Conservation (phyloP, 1,140 invertebrate species). For the Trissolcus basalis region DNA sequence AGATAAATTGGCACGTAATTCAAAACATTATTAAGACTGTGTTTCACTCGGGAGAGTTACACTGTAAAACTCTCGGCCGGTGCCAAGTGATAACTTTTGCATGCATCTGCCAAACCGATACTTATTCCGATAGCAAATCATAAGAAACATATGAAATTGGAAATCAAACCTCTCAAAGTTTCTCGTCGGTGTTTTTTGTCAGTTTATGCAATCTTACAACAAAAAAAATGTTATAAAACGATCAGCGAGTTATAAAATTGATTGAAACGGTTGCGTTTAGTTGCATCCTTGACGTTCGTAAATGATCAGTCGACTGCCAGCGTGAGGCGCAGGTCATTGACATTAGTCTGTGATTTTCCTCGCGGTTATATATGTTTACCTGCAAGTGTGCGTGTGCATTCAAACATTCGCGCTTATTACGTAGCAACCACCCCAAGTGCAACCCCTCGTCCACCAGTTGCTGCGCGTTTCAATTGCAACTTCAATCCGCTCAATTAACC, state of each 20-base stretch:
- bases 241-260: conserved; percentile 9
- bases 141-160: conserved; percentile 9
- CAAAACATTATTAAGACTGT: conserved; percentile 10
- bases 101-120: conserved; percentile 38
- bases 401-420: conserved; percentile 50
- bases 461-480: conserved; percentile 67
- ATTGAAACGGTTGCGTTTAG: conserved; percentile 42
- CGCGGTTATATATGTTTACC: conserved; percentile 64
- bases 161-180: too few relatives aligned
- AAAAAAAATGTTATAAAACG: too few relatives aligned
- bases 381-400: conserved; percentile 58
- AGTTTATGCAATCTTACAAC: too few relatives aligned
- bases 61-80: conserved; percentile 10
- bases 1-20: conserved; percentile 19
- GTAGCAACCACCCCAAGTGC: conserved; percentile 49
- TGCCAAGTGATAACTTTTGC: conserved; percentile 38
- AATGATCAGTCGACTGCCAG: conserved; percentile 48
- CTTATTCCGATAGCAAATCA: conserved; percentile 30
- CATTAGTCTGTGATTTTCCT: conserved; percentile 74
- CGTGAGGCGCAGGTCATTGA: conserved; percentile 67
- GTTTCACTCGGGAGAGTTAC: conserved; percentile 16
- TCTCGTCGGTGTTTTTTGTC: too few relatives aligned
- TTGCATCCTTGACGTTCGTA: conserved; percentile 44
- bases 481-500: conserved; percentile 68
- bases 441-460: conserved; percentile 62